Evolutionary conservation across 2,113 vertebrate species (phyloP).

Genomic region (Trematocara nigrifrons): DNA sequence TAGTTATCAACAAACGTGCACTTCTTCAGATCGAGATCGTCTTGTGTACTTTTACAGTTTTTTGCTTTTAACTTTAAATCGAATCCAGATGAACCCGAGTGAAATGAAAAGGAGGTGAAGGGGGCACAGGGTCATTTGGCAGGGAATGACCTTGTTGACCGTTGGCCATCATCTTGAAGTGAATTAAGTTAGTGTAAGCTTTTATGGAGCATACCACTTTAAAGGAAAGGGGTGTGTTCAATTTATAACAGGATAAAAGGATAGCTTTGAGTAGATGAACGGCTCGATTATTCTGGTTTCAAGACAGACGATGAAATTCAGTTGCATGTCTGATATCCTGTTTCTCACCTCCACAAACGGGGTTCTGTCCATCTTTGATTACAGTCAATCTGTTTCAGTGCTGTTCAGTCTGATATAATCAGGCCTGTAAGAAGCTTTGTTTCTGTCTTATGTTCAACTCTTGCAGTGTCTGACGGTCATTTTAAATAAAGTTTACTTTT

Average conservation of each 20-base stretch:
- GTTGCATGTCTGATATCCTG: not conserved
- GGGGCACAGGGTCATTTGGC: not conserved
- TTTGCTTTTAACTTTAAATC: not conserved
- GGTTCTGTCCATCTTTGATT: not conserved
- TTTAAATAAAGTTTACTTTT: not conserved
- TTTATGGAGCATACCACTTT: not conserved
- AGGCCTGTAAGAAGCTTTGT: not conserved
- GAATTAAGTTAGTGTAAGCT: not conserved
- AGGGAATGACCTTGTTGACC: not conserved
- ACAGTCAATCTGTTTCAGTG: not conserved
- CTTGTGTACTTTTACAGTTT: not conserved
- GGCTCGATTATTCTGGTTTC: not conserved
- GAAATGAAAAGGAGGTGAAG: not conserved
- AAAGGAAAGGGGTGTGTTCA: not conserved
- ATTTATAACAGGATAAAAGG: not conserved
- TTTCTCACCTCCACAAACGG: not conserved
- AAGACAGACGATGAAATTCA: not conserved
- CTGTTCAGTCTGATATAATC: not conserved
- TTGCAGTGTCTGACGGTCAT: not conserved
- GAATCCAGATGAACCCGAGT: not conserved
- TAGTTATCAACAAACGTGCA: accelerated
- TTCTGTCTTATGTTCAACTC: not conserved
- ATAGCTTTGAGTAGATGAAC: not conserved
- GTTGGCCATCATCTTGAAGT: not conserved
- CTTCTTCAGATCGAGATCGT: not conserved